Base-by-base conservation (phyloP, 2,113 vertebrate genomes). In the Colossoma macropomum region DNA sequence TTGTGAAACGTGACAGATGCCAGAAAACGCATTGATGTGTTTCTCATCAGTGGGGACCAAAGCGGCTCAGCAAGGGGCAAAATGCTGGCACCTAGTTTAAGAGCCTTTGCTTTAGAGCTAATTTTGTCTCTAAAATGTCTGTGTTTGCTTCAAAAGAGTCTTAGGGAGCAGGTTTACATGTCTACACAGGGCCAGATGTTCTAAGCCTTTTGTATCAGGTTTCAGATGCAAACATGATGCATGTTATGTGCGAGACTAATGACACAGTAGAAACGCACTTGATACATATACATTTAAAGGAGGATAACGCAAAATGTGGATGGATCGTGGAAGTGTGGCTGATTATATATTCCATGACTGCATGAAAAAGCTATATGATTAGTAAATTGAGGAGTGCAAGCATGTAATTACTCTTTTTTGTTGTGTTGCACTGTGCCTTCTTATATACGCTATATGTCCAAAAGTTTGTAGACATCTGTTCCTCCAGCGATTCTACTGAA, bases 21-120 rank as follows among this genome's bases (percentile, higher is more conserved):
- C 21, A 70, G 21, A 82, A 74, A 83, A 25, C 50, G 76, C 34
- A 54, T 15, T 63, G 62, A 50, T 86, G 82, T 52, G 78, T 92
- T 92, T 93, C 84, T 91, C 88, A 89, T 86, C 77, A 80, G 70
- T 79, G 13, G 75, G 82, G 65, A 72, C 72, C 85, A 88, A 84
- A 82, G 60, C 73, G 68, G 68, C 85, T 74, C 88, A 90, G 89
- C 84, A 60, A 85, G 92, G 75, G 88, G 85, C 74, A 82, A 76
- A 86, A 69, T 86, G 70, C 75, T 82, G n/a, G 45, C 79, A 84
- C 87, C 77, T 81, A 84, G 74, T 54, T 63, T 85, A 77, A 84
- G 79, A 82, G 77, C 76, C 68, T 59, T 59, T 71, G 12, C 38
- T 71, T 86, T 65, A 71, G 72, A 71, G 38, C 34, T 6, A 71